Evolutionary conservation across 1,140 invertebrate species (phyloP).

Genomic region (Drepana arcuata): DNA sequence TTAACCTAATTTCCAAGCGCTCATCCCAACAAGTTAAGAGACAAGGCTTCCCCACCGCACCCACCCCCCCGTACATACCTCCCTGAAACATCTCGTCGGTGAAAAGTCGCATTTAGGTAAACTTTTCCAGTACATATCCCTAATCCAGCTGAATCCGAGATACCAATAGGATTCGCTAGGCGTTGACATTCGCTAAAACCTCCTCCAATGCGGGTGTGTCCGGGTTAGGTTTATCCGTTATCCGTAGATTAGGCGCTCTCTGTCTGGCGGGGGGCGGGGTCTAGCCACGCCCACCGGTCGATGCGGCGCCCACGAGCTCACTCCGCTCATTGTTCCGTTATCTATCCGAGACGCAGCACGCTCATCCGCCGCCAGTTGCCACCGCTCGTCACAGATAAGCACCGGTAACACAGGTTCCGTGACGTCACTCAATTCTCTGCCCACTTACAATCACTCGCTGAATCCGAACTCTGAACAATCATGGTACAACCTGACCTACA

Average conservation of each 20-base stretch:
- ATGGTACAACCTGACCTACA: too few relatives aligned
- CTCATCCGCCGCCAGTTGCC: slow-evolving; percentile 51
- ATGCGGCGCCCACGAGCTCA: slow-evolving; percentile 37
- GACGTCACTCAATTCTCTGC: slow-evolving; percentile 36
- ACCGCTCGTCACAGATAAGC: slow-evolving; percentile 56
- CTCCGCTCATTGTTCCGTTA: slow-evolving; percentile 50
- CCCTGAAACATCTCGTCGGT: not conserved
- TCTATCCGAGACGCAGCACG: slow-evolving; percentile 55
- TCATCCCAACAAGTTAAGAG: too few relatives aligned
- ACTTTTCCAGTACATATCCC: slow-evolving; percentile 26
- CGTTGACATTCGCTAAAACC: slow-evolving; percentile 43
- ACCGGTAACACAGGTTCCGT: slow-evolving; percentile 29
- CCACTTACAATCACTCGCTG: too few relatives aligned
- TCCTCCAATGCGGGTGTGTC: slow-evolving; percentile 51
- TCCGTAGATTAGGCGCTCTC: slow-evolving; percentile 61
- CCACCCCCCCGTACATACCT: too few relatives aligned
- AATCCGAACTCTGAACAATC: too few relatives aligned
- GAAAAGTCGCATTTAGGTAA: slow-evolving; percentile 8
- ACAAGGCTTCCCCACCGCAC: too few relatives aligned
- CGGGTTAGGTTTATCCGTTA: slow-evolving; percentile 61
- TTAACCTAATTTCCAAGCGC: too few relatives aligned
- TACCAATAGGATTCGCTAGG: slow-evolving; percentile 54
- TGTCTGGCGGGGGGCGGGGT: slow-evolving; percentile 51
- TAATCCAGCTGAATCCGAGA: slow-evolving; percentile 60
- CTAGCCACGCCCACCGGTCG: slow-evolving; percentile 61